Evolutionary conservation across 2,113 vertebrate genomes (phyloP), one percentile per base, ranked within the genome.

Genomic region (Chitala chitala): DNA sequence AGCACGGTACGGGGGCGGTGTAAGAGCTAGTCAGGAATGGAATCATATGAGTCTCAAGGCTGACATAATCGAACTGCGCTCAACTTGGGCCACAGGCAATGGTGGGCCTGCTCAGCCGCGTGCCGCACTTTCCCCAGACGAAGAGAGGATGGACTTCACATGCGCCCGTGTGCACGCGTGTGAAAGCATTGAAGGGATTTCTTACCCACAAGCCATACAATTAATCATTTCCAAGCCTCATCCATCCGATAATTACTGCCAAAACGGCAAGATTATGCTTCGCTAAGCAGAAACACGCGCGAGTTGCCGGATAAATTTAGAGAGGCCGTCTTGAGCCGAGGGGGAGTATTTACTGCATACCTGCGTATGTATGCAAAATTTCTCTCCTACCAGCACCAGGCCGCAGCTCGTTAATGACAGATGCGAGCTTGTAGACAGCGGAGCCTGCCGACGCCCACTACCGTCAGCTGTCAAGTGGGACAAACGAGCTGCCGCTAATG

Each of bases 191-290:
- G n/a, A n/a, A n/a, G n/a, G n/a, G n/a, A n/a, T n/a, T n/a, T 87
- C 85, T 86, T 69, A 74, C 75, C 78, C 59, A 42, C 81, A 80
- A 86, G 79, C 78, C 69, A 78, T 83, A 80, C 82, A 85, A 87
- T 87, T 86, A 85, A 86, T 88, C 82, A 84, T 76, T 82, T 86
- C 86, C 85, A 84, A 82, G 82, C 77, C 66, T 40, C 72, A 59
- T 74, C 82, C 77, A 54, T 72, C 76, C 68, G 75, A 78, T 80
- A 82, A 84, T 86, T 83, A 83, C 82, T 81, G 79, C 77, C 77
- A 81, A 83, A 84, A 84, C 83, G 81, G 74, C n/a, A 81, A 84
- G 78, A 85, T 83, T 76, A 83, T 84, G 84, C 84, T 79, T 81
- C 76, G 72, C 80, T 86, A 81, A 84, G 84, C 83, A 80, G 80